Conservation (phyloP, 2,113 vertebrate species). For the Struthidea cinerea region DNA sequence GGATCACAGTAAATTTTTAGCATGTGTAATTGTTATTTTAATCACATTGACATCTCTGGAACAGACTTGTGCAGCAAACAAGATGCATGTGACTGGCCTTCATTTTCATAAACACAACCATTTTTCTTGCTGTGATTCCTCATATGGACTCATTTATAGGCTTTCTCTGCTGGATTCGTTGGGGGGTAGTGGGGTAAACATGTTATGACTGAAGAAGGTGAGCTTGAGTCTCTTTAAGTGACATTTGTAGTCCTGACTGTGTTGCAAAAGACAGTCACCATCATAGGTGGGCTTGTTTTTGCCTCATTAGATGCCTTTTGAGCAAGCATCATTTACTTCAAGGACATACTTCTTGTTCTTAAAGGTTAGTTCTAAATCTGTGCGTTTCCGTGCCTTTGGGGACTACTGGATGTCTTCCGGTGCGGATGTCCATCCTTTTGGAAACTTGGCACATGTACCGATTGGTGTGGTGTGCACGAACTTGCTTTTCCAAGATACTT, state of each 20-base stretch:
- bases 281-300: neutral
- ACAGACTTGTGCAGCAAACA: neutral
- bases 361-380: neutral
- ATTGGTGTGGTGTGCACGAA: neutral
- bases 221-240: neutral
- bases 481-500: neutral
- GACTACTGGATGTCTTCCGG: neutral
- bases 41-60: neutral
- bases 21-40: neutral
- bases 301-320: neutral
- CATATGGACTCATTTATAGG: neutral
- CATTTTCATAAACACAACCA: neutral
- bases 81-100: neutral
- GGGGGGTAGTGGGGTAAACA: neutral
- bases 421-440: neutral
- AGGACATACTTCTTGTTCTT: neutral
- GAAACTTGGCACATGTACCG: neutral
- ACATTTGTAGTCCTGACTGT: neutral
- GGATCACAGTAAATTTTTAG: neutral
- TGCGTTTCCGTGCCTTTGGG: neutral
- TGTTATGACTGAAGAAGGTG: neutral
- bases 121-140: neutral
- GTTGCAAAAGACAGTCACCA: neutral
- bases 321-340: neutral
- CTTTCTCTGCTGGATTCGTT: neutral